Evolutionary conservation across 2,888 invertebrate genomes (phyloP).

Genomic region (Leptinotarsa rubiginosa): DNA sequence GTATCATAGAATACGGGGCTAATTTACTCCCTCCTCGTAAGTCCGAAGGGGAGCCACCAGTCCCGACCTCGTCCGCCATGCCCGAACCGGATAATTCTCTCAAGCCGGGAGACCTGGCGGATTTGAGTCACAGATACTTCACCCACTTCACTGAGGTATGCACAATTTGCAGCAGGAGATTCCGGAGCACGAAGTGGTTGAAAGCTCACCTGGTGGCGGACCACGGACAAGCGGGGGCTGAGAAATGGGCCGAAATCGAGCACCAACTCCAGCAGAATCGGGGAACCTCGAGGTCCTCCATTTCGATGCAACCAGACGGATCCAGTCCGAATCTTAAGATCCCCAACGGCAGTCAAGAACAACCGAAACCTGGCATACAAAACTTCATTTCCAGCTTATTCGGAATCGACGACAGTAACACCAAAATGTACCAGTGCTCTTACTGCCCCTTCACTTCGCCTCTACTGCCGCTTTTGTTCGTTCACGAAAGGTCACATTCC

Average conservation of each 20-base stretch:
- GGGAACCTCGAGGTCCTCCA: slow-evolving; percentile 39
- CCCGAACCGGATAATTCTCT: slow-evolving; percentile 65
- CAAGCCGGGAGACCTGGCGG: slow-evolving; percentile 70
- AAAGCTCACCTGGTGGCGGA: slow-evolving; percentile 89
- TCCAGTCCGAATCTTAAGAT: slow-evolving; percentile 71
- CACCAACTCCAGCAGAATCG: slow-evolving; percentile 65
- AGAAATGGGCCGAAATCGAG: slow-evolving; percentile 74
- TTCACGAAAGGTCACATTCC: slow-evolving; percentile 88
- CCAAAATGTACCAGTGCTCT: slow-evolving; percentile 89
- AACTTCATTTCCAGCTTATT: slow-evolving; percentile 70
- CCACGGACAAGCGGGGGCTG: slow-evolving; percentile 78
- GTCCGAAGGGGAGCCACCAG: slow-evolving; percentile 63
- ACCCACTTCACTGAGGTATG: slow-evolving; percentile 82
- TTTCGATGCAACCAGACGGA: slow-evolving; percentile 55
- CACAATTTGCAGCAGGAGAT: slow-evolving; percentile 86
- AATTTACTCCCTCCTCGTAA: slow-evolving; percentile 65
- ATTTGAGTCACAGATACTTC: slow-evolving; percentile 74
- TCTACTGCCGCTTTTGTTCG: slow-evolving; percentile 89
- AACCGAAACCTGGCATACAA: slow-evolving; percentile 66
- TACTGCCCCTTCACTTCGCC: slow-evolving; percentile 91
- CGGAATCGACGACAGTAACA: slow-evolving; percentile 67
- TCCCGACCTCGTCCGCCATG: slow-evolving; percentile 44
- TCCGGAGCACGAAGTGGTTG: slow-evolving; percentile 88
- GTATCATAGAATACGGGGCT: slow-evolving; percentile 86
- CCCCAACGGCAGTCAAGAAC: slow-evolving; percentile 67